These are phyloP conservation scores for Clanis bilineata DNA, from an alignment of 2,888 invertebrate species.

Conservation along the genomic window DNA sequence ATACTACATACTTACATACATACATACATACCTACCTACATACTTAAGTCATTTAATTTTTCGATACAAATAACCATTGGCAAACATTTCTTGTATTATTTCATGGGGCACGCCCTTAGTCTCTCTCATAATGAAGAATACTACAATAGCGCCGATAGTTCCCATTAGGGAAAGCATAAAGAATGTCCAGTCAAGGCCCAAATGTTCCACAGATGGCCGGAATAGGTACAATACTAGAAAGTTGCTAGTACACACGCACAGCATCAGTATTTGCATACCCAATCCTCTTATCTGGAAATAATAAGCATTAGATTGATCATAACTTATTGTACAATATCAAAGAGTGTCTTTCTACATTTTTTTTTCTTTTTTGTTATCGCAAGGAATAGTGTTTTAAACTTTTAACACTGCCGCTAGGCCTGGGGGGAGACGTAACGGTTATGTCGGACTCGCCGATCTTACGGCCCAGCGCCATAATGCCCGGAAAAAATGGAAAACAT, in stretches of 20 bases:
- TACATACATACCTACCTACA: too few relatives aligned
- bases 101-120: slow-evolving; percentile 53
- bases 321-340: too few relatives aligned
- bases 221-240: slow-evolving; percentile 39
- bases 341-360: too few relatives aligned
- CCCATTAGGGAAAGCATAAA: slow-evolving; percentile 47
- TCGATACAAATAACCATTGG: slow-evolving; percentile 37
- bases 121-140: slow-evolving; percentile 52
- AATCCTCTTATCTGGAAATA: slow-evolving; percentile 43
- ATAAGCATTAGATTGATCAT: too few relatives aligned
- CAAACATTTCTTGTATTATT: slow-evolving; percentile 42
- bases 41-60: slow-evolving; percentile 18
- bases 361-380: too few relatives aligned
- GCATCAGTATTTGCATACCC: slow-evolving; percentile 30
- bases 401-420: too few relatives aligned
- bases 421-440: too few relatives aligned
- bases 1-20: too few relatives aligned
- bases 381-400: too few relatives aligned
- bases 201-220: slow-evolving; percentile 27
- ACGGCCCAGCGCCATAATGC: too few relatives aligned
- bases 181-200: slow-evolving; percentile 58
- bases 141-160: slow-evolving; percentile 35
- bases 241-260: slow-evolving; percentile 33
- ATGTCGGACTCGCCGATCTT: too few relatives aligned
- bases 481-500: too few relatives aligned